These are phyloP conservation scores for Liparis tanakae DNA, from an alignment of 2,797 vertebrate species.

Conservation along the genomic window DNA sequence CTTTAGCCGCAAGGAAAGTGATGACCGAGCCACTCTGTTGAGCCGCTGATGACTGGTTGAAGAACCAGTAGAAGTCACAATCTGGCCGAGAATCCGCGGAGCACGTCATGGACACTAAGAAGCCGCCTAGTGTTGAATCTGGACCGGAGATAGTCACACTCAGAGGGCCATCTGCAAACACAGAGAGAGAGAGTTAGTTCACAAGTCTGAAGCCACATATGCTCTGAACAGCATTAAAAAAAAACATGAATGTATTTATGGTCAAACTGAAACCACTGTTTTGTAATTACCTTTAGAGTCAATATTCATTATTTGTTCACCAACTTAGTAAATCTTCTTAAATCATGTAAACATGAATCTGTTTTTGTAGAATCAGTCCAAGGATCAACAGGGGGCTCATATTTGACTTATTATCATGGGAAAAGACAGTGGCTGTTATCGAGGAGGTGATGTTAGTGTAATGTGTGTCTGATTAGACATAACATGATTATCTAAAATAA, in stretches of 20 bases:
- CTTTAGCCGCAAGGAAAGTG: neutral
- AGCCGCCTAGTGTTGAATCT: fast-evolving
- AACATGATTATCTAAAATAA: neutral
- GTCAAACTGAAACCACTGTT: neutral
- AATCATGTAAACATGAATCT: neutral
- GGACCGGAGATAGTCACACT: conserved; percentile 55
- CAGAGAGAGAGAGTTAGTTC: conserved; percentile 5
- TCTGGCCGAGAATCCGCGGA: conserved; percentile 70
- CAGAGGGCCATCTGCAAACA: conserved; percentile 79
- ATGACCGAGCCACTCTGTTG: conserved; percentile 1
- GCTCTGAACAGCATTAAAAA: neutral
- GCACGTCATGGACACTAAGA: conserved; percentile 50
- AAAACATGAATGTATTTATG: neutral
- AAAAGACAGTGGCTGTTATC: neutral
- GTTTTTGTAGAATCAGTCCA: neutral
- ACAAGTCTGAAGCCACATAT: neutral
- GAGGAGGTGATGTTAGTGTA: neutral
- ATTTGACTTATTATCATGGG: neutral
- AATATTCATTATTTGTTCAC: neutral
- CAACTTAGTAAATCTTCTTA: neutral
- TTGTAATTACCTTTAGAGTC: neutral
- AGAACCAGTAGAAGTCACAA: conserved; percentile 70
- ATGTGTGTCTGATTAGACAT: neutral
- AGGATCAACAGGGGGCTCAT: neutral
- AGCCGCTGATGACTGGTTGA: neutral